A percentile compares a stretch with the other conserved stretches of the same genome.
Conservation (phyloP, 2,797 vertebrate genomes). For the Hoplostethus mediterraneus region DNA sequence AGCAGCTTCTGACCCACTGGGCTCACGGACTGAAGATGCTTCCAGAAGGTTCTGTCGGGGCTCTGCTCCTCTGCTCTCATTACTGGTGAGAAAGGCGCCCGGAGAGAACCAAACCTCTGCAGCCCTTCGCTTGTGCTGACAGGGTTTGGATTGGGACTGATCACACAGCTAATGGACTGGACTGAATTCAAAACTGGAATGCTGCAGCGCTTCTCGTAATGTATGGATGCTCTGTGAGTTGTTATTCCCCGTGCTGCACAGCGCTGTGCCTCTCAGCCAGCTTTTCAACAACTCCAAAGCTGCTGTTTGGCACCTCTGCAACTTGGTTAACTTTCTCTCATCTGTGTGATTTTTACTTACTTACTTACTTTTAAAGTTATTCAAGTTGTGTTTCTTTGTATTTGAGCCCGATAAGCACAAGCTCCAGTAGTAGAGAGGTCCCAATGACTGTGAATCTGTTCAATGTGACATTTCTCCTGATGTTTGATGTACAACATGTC, state of each 20-base stretch:
- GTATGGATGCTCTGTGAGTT: slow-evolving; percentile 71
- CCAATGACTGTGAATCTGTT: slow-evolving; percentile 36
- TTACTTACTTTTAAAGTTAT: slow-evolving; percentile 24
- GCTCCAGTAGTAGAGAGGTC: background rate
- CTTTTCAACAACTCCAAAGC: slow-evolving; percentile 46
- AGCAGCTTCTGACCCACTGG: slow-evolving; percentile 75
- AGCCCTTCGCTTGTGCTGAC: slow-evolving; percentile 34
- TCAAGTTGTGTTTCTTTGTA: slow-evolving; percentile 22
- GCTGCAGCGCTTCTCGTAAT: slow-evolving; percentile 56
- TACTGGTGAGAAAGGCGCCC: slow-evolving; percentile 7
- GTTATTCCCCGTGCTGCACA: slow-evolving; percentile 58
- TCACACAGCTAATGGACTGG: slow-evolving; percentile 24
- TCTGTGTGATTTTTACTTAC: slow-evolving; percentile 14
- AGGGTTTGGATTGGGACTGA: slow-evolving; percentile 15
- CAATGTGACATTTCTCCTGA: slow-evolving; percentile 8
- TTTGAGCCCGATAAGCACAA: slow-evolving; percentile 48
- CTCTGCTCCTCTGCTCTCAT: slow-evolving; percentile 26
- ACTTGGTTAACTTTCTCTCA: slow-evolving; percentile 36
- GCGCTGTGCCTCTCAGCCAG: slow-evolving; percentile 43
- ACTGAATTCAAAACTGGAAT: slow-evolving; percentile 38
- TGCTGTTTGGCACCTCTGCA: slow-evolving; percentile 53
- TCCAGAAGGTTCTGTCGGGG: slow-evolving; percentile 1
- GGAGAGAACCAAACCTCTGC: slow-evolving; percentile 39
- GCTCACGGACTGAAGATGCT: background rate
- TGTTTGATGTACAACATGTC: slow-evolving; percentile 10